Evolutionary conservation across 2,113 vertebrate genomes (phyloP).

Genomic region (Zootoca vivipara): DNA sequence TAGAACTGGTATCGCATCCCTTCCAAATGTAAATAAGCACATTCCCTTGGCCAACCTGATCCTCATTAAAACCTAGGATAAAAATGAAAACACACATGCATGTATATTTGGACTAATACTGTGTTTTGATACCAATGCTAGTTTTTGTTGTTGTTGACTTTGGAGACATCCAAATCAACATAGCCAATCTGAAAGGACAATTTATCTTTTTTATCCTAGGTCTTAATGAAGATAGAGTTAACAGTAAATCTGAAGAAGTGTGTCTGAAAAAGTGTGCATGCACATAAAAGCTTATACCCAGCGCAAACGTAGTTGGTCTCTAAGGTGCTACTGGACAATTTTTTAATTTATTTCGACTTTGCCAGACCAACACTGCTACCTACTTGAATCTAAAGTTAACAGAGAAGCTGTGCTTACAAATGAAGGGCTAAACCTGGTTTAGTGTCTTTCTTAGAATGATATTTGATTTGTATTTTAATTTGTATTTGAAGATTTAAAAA

Average conservation of each 20-base stretch:
- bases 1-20: neutral
- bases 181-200: neutral
- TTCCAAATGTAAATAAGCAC: neutral
- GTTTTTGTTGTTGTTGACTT: neutral
- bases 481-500: neutral
- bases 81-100: neutral
- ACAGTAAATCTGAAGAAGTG: no score
- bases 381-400: no score
- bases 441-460: neutral
- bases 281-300: no score
- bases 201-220: neutral
- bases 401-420: neutral
- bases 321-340: no score
- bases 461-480: neutral
- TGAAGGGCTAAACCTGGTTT: neutral
- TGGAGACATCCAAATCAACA: neutral
- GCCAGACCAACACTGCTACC: no score
- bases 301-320: no score
- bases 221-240: neutral
- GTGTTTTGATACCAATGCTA: neutral
- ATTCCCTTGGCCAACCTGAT: neutral
- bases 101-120: neutral
- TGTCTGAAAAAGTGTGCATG: no score
- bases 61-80: neutral
- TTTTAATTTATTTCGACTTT: no score